A percentile compares a stretch with the other conserved stretches of the same genome.
Conservation (phyloP, 2,888 invertebrate genomes). For the Gandaritis pyraliata region DNA sequence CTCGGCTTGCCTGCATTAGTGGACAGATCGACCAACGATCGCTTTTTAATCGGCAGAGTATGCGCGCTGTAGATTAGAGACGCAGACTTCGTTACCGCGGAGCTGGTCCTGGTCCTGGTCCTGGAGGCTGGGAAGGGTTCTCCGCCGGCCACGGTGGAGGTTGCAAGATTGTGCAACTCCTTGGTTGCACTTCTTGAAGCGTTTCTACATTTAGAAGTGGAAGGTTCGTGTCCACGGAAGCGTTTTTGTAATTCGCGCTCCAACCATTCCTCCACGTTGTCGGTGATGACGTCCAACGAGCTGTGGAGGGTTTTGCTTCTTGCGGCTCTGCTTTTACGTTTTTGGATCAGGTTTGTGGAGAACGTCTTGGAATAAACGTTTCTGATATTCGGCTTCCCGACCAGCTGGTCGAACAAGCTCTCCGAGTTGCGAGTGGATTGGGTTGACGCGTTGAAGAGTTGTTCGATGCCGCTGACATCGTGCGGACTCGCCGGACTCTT, state of each 20-base stretch:
- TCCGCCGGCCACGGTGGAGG: constrained; percentile 58
- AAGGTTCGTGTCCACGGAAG: constrained; percentile 39
- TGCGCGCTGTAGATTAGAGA: constrained; percentile 56
- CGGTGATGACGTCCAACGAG: constrained; percentile 52
- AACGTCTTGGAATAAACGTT: constrained; percentile 66
- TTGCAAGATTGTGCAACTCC: constrained; percentile 58
- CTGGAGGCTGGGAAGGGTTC: constrained; percentile 49
- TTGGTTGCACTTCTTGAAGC: constrained; percentile 43
- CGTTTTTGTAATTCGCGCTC: constrained; percentile 56
- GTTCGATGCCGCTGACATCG: constrained; percentile 70
- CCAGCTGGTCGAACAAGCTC: constrained; percentile 57
- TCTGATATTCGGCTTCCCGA: constrained; percentile 59
- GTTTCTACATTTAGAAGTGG: constrained; percentile 40
- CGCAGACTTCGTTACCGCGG: constrained; percentile 48
- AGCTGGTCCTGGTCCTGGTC: constrained; percentile 49
- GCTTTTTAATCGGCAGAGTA: constrained; percentile 68
- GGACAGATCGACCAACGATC: constrained; percentile 51
- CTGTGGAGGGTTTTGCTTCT: constrained; percentile 53
- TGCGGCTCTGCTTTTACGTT: constrained; percentile 38
- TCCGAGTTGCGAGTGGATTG: constrained; percentile 47
- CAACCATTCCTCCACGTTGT: constrained; percentile 64
- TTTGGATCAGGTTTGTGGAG: constrained; percentile 38
- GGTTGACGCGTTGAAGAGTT: constrained; percentile 58
- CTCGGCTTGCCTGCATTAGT: constrained; percentile 2
- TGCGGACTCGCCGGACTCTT: constrained; percentile 43